Evolutionary conservation across 2,113 vertebrate species (phyloP), one percentile per base, ranked within the genome.

Genomic region (Sturnira hondurensis): DNA sequence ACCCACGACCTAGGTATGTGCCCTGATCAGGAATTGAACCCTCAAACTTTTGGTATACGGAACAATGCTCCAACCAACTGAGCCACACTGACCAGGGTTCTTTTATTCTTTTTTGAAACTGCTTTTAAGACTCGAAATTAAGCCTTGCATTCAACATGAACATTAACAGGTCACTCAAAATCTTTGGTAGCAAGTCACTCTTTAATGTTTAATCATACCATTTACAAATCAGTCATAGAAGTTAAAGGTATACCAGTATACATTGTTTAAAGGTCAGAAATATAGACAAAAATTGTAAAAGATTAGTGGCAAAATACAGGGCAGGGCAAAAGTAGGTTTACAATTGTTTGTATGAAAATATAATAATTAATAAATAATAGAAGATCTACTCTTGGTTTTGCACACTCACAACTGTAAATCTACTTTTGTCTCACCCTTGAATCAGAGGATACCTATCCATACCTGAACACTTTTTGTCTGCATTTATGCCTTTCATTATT

Each of bases 161-260:
- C 45, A 58, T 43, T 4, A 94, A 96, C 38, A 88, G 14, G 20
- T 74, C 65, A 92, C 14, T 94, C 45, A 92, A 93, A 92, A 76
- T 74, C 19, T 33, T 88, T n/a, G 10, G 50, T 9, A 73, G 33
- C 38, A 95, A 86, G 70, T 81, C 26, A 61, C 12, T 86, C 14
- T 78, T 77, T 67, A 88, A 84, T 52, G n/a, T 43, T 77, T 68
- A 83, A 28, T 77, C 24, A 93, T 65, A 63, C 14, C 12, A 97
- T 50, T 97, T 96, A 91, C 0, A 96, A 58, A 78, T 84, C 73
- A 96, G 67, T 28, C 61, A 83, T 24, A n/a, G 78, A 92, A 86
- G 28, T 86, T 93, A 77, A 87, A 82, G 68, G 33, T 84, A 80
- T 86, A 56, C 7, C 19, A 56, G 54, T 56, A 91, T 82, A 87